Evolutionary conservation across 2,888 invertebrate species (phyloP).

Genomic region (Pocota personata): DNA sequence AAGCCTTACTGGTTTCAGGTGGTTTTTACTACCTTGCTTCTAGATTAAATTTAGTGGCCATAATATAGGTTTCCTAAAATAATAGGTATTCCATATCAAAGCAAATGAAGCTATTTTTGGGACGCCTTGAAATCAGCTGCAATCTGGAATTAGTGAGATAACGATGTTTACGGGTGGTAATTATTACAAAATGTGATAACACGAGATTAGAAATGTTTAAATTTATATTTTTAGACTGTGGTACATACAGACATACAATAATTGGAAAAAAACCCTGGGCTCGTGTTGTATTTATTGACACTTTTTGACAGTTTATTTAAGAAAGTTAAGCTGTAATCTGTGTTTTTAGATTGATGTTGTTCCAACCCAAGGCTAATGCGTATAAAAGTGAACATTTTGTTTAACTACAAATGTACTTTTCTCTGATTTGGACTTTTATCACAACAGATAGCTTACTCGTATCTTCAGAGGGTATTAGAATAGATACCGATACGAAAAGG

Average conservation of each 20-base stretch:
- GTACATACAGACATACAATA: too few relatives aligned
- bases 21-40: background rate
- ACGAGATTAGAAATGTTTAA: background rate
- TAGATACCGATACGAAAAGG: too few relatives aligned
- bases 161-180: conserved; percentile 8
- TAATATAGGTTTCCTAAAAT: background rate
- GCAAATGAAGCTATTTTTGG: conserved; percentile 6
- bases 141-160: background rate
- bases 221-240: background rate
- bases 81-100: background rate
- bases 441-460: too few relatives aligned
- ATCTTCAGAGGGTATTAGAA: too few relatives aligned
- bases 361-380: background rate
- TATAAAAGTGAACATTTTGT: background rate
- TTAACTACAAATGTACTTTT: too few relatives aligned
- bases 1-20: background rate
- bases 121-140: conserved; percentile 24
- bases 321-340: background rate
- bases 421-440: too few relatives aligned
- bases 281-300: background rate
- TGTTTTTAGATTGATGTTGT: background rate
- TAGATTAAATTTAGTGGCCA: background rate
- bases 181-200: background rate
- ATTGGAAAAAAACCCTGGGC: background rate
- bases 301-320: background rate